Evolutionary conservation across 2,113 vertebrate species (phyloP).

Genomic region (Telmatochromis sp.): DNA sequence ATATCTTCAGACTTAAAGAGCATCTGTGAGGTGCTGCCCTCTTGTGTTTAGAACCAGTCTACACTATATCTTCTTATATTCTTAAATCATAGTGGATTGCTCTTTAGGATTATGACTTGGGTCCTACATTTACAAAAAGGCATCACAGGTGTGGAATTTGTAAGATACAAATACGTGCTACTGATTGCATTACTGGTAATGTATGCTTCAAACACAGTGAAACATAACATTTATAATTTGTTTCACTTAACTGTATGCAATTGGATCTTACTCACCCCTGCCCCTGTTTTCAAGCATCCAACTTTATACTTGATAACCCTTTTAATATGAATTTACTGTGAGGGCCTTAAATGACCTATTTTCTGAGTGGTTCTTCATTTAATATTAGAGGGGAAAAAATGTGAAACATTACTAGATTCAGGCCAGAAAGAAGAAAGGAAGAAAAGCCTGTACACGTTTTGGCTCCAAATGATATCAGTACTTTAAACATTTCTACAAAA

Average conservation of each 20-base stretch:
- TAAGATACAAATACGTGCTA: neutral
- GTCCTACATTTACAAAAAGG: neutral
- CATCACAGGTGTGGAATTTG: neutral
- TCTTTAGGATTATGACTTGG: neutral
- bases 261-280: neutral
- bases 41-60: neutral
- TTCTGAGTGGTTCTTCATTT: neutral
- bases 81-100: neutral
- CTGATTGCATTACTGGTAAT: neutral
- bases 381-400: neutral
- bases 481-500: neutral
- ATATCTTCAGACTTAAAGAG: neutral
- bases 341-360: neutral
- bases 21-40: conserved; percentile 2
- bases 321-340: neutral
- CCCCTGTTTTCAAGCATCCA: neutral
- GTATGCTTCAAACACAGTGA: neutral
- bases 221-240: neutral
- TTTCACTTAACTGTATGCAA: neutral
- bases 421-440: neutral
- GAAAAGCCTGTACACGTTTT: neutral
- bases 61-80: neutral
- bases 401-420: neutral
- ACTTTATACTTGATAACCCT: neutral
- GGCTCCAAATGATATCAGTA: neutral